phyloP scores from a whole-genome alignment of 2,888 invertebrate genomes.

The Platypus cylindrus region DNA sequence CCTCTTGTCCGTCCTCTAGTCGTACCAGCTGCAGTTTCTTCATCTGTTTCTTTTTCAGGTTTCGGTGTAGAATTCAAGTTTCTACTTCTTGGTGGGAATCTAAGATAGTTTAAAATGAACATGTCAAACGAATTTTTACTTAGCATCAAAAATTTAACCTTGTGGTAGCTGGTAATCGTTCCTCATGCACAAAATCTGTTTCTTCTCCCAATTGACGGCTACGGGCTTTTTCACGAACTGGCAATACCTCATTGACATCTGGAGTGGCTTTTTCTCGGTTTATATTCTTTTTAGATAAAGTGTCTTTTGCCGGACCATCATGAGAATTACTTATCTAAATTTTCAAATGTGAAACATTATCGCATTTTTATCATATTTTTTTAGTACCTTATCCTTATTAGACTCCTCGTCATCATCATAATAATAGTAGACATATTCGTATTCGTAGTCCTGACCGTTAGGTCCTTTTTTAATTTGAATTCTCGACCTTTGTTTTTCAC shows the following conservation, averaged over 20 bases:
- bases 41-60: constrained; percentile 30
- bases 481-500: constrained; percentile 55
- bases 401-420: constrained; percentile 59
- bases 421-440: constrained; percentile 85
- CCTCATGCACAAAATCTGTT: constrained; percentile 42
- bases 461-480: constrained; percentile 80
- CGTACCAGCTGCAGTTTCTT: constrained; percentile 23
- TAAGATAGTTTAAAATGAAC: constrained; percentile 5
- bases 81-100: constrained; percentile 38
- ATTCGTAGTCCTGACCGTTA: constrained; percentile 82
- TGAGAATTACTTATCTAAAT: constrained; percentile 39
- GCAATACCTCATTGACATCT: constrained; percentile 58
- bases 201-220: constrained; percentile 34
- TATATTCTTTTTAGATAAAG: constrained; percentile 29
- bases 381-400: constrained; percentile 21
- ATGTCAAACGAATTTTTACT: neutral
- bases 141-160: constrained; percentile 37
- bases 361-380: constrained; percentile 4
- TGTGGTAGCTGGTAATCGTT: constrained; percentile 68
- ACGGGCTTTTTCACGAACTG: constrained; percentile 24
- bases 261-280: constrained; percentile 33
- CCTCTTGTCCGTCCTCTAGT: constrained; percentile 36
- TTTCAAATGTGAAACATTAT: neutral
- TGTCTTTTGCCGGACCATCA: constrained; percentile 45
- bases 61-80: constrained; percentile 42